phyloP scores from a whole-genome alignment of 2,888 invertebrate species.

The Rapana venosa region DNA sequence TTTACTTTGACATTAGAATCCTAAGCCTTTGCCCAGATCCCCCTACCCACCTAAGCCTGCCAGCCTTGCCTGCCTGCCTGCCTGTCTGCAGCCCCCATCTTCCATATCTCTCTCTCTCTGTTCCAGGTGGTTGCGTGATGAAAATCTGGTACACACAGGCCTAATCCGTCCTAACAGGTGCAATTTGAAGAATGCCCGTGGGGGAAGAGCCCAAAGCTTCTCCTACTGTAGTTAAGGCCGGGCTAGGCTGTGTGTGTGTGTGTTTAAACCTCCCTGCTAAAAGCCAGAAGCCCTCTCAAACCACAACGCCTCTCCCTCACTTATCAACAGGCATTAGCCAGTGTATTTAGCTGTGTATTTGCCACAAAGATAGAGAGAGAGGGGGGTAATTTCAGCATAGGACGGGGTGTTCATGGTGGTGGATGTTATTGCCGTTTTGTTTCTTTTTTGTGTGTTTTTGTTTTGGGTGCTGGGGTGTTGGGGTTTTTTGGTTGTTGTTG shows the following conservation, averaged over 20 bases:
- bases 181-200: constrained; percentile 28
- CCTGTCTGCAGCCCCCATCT: no score
- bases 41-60: not conserved
- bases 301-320: not conserved
- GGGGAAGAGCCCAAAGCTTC: not conserved
- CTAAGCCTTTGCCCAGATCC: no score
- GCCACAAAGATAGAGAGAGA: not conserved
- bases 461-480: no score
- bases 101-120: not conserved
- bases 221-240: not conserved
- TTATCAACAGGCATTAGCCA: not conserved
- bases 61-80: not conserved
- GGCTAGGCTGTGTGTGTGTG: not conserved
- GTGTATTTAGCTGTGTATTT: not conserved
- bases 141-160: not conserved
- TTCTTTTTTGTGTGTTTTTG: no score
- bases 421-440: no score
- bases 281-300: not conserved
- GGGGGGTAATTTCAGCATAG: not conserved
- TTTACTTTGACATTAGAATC: no score
- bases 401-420: no score
- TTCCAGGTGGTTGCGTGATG: constrained; percentile 21
- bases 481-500: no score
- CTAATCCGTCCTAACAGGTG: constrained; percentile 17
- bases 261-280: constrained; percentile 10